phyloP scores from a whole-genome alignment of 2,888 invertebrate species.

The Exephanes ischioxanthus region DNA sequence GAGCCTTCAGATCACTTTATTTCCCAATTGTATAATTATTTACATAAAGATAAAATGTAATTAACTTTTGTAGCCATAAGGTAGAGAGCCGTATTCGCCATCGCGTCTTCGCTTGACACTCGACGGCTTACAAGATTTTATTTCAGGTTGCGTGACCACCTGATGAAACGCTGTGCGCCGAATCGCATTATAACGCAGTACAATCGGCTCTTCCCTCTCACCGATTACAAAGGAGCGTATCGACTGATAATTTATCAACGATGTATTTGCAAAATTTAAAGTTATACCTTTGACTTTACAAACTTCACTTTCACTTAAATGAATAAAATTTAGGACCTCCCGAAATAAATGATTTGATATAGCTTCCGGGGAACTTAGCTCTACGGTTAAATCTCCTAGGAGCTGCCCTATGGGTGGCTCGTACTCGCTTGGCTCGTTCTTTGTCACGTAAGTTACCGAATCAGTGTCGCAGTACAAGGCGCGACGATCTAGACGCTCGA shows the following conservation, averaged over 20 bases:
- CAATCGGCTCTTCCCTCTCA: too few species aligned
- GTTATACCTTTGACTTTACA: slow-evolving; percentile 67
- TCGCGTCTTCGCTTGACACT: slow-evolving; percentile 61
- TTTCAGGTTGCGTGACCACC: slow-evolving; percentile 78
- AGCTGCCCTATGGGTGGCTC: slow-evolving; percentile 73
- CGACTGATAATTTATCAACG: too few species aligned
- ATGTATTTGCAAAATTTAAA: slow-evolving; percentile 43
- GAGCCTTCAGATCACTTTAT: too few species aligned
- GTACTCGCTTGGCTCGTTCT: slow-evolving; percentile 33
- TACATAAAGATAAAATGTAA: not conserved
- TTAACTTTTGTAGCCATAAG: slow-evolving; percentile 57
- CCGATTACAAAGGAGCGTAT: too few species aligned
- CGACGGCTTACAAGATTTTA: slow-evolving; percentile 69
- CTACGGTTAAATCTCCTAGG: slow-evolving; percentile 80
- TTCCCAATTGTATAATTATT: not conserved
- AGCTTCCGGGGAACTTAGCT: slow-evolving; percentile 74
- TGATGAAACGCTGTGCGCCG: slow-evolving; percentile 39
- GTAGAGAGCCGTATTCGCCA: slow-evolving; percentile 10
- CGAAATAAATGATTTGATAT: slow-evolving; percentile 77
- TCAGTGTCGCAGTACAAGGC: slow-evolving; percentile 82
- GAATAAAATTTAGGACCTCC: too few species aligned
- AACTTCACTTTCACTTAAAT: too few species aligned
- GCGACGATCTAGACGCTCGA: slow-evolving; percentile 75
- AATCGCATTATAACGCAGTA: slow-evolving; percentile 59
- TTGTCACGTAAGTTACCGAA: slow-evolving; percentile 75